These are phyloP conservation scores for Halisarca cf. caerulea DNA, from an alignment of 37 sponge, comb jelly and placozoan genomes.

Conservation along the genomic window DNA sequence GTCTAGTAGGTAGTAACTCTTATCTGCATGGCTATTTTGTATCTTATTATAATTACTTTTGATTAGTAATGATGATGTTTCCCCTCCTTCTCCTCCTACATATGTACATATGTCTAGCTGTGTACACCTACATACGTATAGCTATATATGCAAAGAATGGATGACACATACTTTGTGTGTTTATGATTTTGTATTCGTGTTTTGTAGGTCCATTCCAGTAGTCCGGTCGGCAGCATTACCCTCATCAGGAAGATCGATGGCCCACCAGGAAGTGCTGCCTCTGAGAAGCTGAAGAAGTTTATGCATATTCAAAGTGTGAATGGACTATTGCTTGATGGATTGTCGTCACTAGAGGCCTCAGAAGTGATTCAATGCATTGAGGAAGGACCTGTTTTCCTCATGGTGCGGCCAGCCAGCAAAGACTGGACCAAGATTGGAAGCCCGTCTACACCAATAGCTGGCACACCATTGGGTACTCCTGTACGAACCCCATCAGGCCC, in stretches of 20 bases:
- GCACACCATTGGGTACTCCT: background rate
- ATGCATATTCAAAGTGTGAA: slow-evolving; percentile 75
- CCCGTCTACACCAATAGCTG: background rate
- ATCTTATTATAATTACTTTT: too few species aligned
- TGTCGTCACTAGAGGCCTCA: slow-evolving; percentile 37
- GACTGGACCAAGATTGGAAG: background rate
- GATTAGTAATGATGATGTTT: too few species aligned
- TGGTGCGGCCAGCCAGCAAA: background rate
- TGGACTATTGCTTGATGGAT: slow-evolving; percentile 65
- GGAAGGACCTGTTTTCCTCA: slow-evolving; percentile 7
- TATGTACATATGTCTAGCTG: too few species aligned
- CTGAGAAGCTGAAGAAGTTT: slow-evolving; percentile 39
- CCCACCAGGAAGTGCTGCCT: background rate
- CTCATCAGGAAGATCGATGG: background rate
- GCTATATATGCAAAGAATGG: too few species aligned
- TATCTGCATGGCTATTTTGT: too few species aligned
- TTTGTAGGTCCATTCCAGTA: slow-evolving; percentile 8
- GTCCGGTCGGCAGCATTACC: background rate
- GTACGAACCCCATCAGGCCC: too few species aligned
- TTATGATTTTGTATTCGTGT: too few species aligned
- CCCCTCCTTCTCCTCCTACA: too few species aligned
- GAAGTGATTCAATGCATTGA: slow-evolving; percentile 12
- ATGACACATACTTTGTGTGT: too few species aligned
- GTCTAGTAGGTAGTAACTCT: too few species aligned
- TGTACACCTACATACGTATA: too few species aligned